Percentiles rank a stretch among this genome's conserved stretches.
Conservation (phyloP, 2,888 invertebrate species). For the Drosophila kuntzei region DNA sequence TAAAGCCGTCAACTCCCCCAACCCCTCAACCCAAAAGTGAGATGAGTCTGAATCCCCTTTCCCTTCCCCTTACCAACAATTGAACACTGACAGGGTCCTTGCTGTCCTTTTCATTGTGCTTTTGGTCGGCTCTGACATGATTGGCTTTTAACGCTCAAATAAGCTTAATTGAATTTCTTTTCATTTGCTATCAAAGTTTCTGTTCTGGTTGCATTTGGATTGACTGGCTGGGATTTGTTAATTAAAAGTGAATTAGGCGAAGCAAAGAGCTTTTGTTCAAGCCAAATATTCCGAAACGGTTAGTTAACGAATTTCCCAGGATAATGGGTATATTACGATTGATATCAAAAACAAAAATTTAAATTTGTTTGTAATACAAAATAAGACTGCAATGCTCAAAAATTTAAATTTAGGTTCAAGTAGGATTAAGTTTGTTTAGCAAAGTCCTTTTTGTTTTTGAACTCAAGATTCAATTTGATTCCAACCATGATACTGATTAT, state of each 20-base stretch:
- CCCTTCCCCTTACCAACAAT: background rate
- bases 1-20: conserved; percentile 43
- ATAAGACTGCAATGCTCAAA: too few species aligned
- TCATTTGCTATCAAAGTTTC: conserved; percentile 78
- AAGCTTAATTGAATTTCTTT: conserved; percentile 86
- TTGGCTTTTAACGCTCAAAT: conserved; percentile 86
- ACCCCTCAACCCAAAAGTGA: background rate
- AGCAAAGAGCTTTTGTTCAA: conserved; percentile 30
- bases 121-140: conserved; percentile 74
- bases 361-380: background rate
- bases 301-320: conserved; percentile 2
- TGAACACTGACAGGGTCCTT: conserved; percentile 16
- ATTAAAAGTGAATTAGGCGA: conserved; percentile 78
- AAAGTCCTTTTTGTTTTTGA: too few species aligned
- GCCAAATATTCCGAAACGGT: background rate
- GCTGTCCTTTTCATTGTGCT: conserved; percentile 61
- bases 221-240: conserved; percentile 71
- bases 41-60: conserved; percentile 26
- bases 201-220: conserved; percentile 46
- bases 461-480: too few species aligned
- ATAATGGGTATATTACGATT: background rate
- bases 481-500: too few species aligned
- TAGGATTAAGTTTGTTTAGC: background rate
- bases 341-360: background rate
- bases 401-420: background rate